Evolutionary conservation across 1,140 invertebrate genomes (phyloP), one percentile per base, ranked within the genome.

Genomic region (Hetaerina americana): DNA sequence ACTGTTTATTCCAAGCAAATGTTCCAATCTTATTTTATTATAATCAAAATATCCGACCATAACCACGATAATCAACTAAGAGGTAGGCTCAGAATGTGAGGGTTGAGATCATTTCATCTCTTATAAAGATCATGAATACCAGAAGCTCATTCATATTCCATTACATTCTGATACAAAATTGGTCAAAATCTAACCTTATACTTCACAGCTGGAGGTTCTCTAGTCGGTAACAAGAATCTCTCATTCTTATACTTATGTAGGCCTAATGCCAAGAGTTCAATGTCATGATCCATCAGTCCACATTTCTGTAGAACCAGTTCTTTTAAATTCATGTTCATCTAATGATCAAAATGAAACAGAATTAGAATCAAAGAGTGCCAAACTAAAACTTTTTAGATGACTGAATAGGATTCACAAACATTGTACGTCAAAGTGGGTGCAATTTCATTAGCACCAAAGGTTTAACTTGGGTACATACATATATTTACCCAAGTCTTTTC

Each of bases 261-360:
- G 26, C 86, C 85, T 66, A 78, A 73, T 10, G 83, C 73, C 72
- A 88, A 76, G 31, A 79, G 80, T 75, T 87, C 85, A 1, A 87
- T 77, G 74, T 87, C 85, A 67, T 87, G 85, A 0, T 83, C 82
- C 26, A 81, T 81, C 25, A 88, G 82, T 72, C 81, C 75, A 72
- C 84, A 87, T 73, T 87, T 88, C 76, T 86, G 84, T 10, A 86
- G 77, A 77, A 86, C 82, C 18, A 88, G 74, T 74, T 86, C 85
- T 0, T 79, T 77, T 27, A 88, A 77, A 12, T 76, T 79, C 0
- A 70, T 72, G 73, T 87, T 87, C 5, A 77, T 27, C 81, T 83
- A 72, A 40, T 40, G 18, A 40, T 8, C 18, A 6, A 40, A 18
- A 40, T 40, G 18, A 40, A 40, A n/a, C n/a, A n/a, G n/a, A n/a